These are phyloP conservation scores for Chiroxiphia lanceolata DNA, from an alignment of 2,797 vertebrate species.

Conservation along the genomic window DNA sequence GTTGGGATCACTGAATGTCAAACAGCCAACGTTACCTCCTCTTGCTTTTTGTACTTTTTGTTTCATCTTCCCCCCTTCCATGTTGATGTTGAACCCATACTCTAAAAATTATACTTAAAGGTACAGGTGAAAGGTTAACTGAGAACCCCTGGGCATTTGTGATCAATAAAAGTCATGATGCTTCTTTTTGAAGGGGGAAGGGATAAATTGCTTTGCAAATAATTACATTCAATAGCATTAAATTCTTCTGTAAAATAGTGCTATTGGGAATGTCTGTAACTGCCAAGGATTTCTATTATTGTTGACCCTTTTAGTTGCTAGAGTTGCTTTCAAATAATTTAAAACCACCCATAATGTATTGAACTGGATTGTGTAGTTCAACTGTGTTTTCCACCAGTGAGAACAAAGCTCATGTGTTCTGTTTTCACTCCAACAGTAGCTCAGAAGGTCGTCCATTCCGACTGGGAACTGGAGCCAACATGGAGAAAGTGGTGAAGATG, in stretches of 20 bases:
- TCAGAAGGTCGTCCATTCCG: constrained; percentile 98
- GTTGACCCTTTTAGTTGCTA: background rate
- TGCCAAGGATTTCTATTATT: background rate
- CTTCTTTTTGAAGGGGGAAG: background rate
- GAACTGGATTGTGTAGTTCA: background rate
- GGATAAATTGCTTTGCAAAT: background rate
- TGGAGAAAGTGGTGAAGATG: constrained; percentile 99
- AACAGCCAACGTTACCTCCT: background rate
- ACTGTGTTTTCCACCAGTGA: background rate
- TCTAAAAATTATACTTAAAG: background rate
- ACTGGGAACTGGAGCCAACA: constrained; percentile 96
- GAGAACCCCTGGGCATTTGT: background rate
- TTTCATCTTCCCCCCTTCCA: background rate
- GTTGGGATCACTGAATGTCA: background rate
- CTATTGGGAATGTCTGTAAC: background rate
- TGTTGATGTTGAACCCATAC: background rate
- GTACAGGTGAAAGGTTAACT: background rate
- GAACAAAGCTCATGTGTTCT: background rate
- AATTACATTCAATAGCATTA: background rate
- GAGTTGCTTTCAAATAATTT: background rate
- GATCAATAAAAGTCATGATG: background rate
- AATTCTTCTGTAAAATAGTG: background rate
- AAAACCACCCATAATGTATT: background rate
- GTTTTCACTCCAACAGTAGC: constrained; percentile 80
- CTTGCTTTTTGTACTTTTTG: background rate